These are phyloP conservation scores for Lanistes nyassanus DNA, from an alignment of 1,140 invertebrate species.

Conservation along the genomic window DNA sequence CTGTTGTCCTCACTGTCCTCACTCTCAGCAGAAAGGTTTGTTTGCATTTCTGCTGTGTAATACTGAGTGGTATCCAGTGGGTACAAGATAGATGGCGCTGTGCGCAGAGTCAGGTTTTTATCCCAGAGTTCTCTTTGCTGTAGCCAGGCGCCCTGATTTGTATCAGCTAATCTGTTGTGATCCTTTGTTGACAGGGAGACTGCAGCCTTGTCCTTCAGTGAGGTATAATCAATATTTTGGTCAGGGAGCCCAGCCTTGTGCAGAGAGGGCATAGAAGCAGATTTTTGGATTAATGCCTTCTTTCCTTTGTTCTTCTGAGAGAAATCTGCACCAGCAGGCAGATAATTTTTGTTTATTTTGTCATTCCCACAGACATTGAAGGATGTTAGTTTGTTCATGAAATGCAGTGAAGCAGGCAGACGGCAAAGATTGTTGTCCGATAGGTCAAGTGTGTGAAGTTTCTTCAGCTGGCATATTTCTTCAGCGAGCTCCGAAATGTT, in stretches of 20 bases:
- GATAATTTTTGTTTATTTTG: constrained; percentile 1
- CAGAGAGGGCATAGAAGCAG: no score
- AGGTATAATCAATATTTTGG: no score
- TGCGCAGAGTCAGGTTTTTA: neutral
- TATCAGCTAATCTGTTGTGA: no score
- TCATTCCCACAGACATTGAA: constrained; percentile 57
- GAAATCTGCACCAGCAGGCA: no score
- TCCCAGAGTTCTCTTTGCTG: constrained; percentile 9
- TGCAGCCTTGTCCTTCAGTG: no score
- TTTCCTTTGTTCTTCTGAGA: no score
- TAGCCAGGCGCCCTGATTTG: no score
- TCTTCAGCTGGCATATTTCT: constrained; percentile 54
- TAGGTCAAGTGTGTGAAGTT: constrained; percentile 54
- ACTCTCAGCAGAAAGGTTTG: constrained; percentile 16
- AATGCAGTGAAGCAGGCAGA: constrained; percentile 52
- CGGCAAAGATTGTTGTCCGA: constrained; percentile 53
- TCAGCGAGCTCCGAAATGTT: constrained; percentile 49
- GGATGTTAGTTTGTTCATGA: constrained; percentile 51
- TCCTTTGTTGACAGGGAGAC: no score
- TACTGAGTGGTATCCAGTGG: neutral
- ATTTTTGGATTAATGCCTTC: no score
- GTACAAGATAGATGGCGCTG: constrained; percentile 3
- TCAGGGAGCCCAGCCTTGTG: no score
- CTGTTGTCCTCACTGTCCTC: neutral
- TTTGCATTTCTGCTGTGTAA: constrained; percentile 4